Evolutionary conservation across 2,888 invertebrate genomes (phyloP).

Genomic region (Xanthostigma xanthostigma): DNA sequence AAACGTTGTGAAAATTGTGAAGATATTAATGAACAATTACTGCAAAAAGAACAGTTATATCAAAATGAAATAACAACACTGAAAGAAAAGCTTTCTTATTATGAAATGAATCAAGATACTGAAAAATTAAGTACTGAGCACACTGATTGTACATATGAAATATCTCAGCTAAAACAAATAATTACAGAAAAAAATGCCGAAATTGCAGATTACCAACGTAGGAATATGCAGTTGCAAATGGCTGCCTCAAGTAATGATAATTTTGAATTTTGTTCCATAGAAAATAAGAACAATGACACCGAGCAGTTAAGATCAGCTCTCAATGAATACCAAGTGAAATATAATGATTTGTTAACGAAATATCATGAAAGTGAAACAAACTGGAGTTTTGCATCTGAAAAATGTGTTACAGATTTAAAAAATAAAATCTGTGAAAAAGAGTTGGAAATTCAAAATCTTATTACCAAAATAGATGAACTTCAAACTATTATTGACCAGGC

Average conservation of each 20-base stretch:
- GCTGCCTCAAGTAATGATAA: conserved; percentile 9
- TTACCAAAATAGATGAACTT: no score
- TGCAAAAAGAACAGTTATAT: conserved; percentile 5
- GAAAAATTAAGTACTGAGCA: neutral
- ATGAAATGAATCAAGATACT: no score
- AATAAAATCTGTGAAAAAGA: no score
- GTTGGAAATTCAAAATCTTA: no score
- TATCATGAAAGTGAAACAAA: conserved; percentile 13
- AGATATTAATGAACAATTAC: conserved; percentile 8
- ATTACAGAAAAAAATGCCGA: conserved; percentile 32
- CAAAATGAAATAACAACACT: conserved; percentile 1
- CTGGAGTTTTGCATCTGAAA: conserved; percentile 15
- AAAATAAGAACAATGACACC: neutral
- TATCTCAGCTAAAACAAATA: conserved; percentile 6
- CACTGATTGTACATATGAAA: conserved; percentile 8
- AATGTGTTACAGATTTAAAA: neutral
- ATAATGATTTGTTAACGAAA: conserved; percentile 7
- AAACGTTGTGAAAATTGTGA: conserved; percentile 22
- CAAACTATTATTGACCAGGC: no score
- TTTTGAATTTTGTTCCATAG: no score
- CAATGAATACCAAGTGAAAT: neutral
- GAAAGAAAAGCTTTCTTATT: neutral
- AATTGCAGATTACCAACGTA: conserved; percentile 27
- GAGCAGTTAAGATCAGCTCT: conserved; percentile 1
- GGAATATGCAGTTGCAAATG: conserved; percentile 25